Percentiles rank a stretch among this genome's conserved stretches.
These are phyloP conservation scores for Synergus laeviventris DNA, from an alignment of 2,888 invertebrate genomes.

Conservation along the genomic window DNA sequence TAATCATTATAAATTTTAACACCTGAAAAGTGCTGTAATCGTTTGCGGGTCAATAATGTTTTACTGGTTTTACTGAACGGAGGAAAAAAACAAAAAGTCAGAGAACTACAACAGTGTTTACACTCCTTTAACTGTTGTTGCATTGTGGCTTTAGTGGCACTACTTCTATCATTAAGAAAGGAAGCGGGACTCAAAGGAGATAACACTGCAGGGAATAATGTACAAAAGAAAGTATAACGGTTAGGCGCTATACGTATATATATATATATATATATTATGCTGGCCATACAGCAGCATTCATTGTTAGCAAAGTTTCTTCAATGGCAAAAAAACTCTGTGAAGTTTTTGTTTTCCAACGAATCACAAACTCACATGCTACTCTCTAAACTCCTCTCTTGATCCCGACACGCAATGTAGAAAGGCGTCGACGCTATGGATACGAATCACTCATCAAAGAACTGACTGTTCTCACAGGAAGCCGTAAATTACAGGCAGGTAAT, in stretches of 20 bases:
- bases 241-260: neutral
- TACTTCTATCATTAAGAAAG: neutral
- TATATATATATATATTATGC: too few species aligned
- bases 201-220: neutral
- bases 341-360: neutral
- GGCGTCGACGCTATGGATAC: neutral
- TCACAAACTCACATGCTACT: neutral
- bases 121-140: neutral
- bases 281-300: neutral
- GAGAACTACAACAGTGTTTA: neutral
- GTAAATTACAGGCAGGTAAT: neutral
- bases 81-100: neutral
- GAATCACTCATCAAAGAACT: slow-evolving; percentile 6
- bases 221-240: neutral
- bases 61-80: neutral
- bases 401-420: neutral
- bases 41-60: neutral
- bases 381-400: slow-evolving; percentile 15
- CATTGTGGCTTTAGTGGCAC: neutral
- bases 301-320: slow-evolving; percentile 4
- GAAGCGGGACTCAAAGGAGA: neutral
- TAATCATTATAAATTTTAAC: too few species aligned
- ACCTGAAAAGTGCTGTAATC: neutral
- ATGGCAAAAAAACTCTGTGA: neutral
- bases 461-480: slow-evolving; percentile 28